Conservation (phyloP, 2,113 vertebrate genomes). For the Meleagris gallopavo region DNA sequence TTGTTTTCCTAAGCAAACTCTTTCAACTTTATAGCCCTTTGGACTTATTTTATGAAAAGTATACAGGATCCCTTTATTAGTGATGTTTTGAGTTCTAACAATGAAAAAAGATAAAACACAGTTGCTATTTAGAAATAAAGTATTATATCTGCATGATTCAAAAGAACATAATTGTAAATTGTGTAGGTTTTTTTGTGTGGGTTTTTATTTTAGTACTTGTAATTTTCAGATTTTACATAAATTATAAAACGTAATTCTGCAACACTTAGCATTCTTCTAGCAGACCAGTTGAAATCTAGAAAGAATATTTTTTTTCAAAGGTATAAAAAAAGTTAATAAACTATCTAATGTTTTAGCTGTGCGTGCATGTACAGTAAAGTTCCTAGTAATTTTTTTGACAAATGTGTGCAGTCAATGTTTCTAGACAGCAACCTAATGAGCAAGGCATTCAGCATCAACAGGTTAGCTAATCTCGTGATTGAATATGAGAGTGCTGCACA, state of each 20-base stretch:
- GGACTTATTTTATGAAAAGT: not conserved
- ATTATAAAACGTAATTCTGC: not conserved
- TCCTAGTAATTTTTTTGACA: conserved; percentile 50
- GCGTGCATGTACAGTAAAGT: conserved; percentile 10
- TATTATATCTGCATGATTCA: not conserved
- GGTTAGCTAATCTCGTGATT: conserved; percentile 54
- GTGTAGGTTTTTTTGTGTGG: not conserved
- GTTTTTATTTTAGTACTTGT: not conserved
- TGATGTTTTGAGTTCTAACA: not conserved
- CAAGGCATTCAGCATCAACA: conserved; percentile 60
- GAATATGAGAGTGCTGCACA: conserved; percentile 9
- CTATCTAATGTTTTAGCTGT: not conserved
- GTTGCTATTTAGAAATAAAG: not conserved
- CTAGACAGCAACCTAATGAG: conserved; percentile 50
- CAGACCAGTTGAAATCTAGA: not conserved
- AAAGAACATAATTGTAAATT: not conserved
- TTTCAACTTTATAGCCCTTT: not conserved
- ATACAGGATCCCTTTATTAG: not conserved
- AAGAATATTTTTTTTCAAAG: not conserved
- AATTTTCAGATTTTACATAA: not conserved
- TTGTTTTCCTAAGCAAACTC: not conserved
- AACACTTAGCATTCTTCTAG: not conserved
- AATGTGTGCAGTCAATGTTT: conserved; percentile 23
- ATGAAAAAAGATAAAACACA: not conserved
- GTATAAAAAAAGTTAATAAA: not conserved